These are phyloP conservation scores for Rhombomys opimus DNA, from an alignment of 2,113 vertebrate genomes.

Conservation along the genomic window DNA sequence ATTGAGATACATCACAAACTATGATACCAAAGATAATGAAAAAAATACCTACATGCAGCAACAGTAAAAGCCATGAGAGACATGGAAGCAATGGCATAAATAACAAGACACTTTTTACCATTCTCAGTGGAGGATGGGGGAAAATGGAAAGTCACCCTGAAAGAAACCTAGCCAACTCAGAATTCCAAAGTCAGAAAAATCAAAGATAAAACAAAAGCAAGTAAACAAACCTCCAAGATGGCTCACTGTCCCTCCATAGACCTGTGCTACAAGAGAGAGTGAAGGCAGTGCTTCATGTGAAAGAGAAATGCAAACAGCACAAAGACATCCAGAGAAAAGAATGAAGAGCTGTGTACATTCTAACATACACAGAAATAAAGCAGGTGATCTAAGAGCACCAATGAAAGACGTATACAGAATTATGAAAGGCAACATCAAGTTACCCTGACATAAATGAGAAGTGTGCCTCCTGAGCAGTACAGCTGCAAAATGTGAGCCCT, in stretches of 20 bases:
- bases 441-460: background rate
- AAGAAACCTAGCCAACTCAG: background rate
- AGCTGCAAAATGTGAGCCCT: background rate
- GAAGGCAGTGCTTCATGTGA: background rate
- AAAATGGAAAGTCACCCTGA: background rate
- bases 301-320: background rate
- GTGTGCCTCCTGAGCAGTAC: background rate
- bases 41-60: background rate
- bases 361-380: background rate
- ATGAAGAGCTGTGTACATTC: background rate
- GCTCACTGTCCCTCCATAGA: background rate
- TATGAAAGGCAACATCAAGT: background rate
- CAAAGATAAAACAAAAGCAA: background rate
- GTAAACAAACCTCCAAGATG: too few species aligned
- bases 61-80: background rate
- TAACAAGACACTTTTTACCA: conserved; percentile 10
- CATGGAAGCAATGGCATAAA: background rate
- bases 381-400: background rate
- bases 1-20: background rate
- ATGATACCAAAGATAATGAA: background rate
- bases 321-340: background rate
- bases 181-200: background rate
- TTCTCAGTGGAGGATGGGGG: background rate
- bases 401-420: too few species aligned
- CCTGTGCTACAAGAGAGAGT: background rate